These are phyloP conservation scores for Trogon melanurus DNA, from an alignment of 2,113 vertebrate genomes.

Conservation along the genomic window DNA sequence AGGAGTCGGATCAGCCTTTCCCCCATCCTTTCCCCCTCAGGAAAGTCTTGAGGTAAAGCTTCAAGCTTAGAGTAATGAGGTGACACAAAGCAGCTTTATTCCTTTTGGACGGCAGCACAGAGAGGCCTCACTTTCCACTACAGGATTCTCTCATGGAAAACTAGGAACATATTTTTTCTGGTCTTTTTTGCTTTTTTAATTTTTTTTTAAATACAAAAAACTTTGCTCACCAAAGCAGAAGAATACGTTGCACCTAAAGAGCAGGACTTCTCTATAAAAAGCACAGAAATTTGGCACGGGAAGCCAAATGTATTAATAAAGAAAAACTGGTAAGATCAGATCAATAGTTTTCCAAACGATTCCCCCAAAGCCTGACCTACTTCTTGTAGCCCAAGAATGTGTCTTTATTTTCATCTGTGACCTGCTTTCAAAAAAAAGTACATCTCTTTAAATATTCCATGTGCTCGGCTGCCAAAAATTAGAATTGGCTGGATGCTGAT, in stretches of 20 bases:
- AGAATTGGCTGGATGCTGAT: conserved; percentile 31
- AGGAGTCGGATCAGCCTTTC: neutral
- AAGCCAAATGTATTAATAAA: neutral
- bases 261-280: neutral
- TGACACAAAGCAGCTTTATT: conserved; percentile 69
- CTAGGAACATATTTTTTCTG: conserved; percentile 20
- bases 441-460: conserved; percentile 54
- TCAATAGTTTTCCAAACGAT: conserved; percentile 26
- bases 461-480: conserved; percentile 8
- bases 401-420: conserved; percentile 67
- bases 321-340: conserved; percentile 2
- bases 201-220: neutral
- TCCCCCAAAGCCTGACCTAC: conserved; percentile 64
- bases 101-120: conserved; percentile 48
- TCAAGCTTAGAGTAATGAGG: conserved; percentile 62
- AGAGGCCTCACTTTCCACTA: conserved; percentile 62
- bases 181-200: too few relatives aligned
- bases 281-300: neutral
- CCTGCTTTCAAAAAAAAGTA: conserved; percentile 40
- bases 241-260: neutral
- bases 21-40: neutral
- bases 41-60: conserved; percentile 6
- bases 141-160: conserved; percentile 48
- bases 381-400: conserved; percentile 55
- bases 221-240: neutral